phyloP scores from a whole-genome alignment of 2,797 vertebrate species.

The Strix occidentalis region DNA sequence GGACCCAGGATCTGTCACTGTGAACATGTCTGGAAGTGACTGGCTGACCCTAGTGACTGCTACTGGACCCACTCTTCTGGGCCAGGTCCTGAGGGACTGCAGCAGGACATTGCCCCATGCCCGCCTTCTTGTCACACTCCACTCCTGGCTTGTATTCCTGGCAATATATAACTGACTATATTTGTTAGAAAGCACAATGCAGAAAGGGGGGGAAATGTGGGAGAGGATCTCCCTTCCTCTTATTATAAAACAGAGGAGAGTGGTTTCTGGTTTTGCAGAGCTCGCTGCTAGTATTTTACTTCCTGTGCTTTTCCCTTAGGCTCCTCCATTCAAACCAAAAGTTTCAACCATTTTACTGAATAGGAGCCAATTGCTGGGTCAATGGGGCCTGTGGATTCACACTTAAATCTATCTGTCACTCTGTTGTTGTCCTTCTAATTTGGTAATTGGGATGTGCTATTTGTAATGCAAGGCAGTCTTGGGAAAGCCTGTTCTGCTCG shows the following conservation, averaged over 20 bases:
- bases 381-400: neutral
- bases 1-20: neutral
- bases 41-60: neutral
- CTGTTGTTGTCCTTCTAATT: neutral
- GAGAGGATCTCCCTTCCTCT: neutral
- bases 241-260: neutral
- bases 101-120: neutral
- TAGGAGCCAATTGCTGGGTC: neutral
- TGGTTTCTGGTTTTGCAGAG: neutral
- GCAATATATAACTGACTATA: accelerated
- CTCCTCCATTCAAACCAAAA: neutral
- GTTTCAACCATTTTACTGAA: neutral
- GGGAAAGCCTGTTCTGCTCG: neutral
- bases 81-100: neutral
- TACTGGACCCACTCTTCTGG: neutral
- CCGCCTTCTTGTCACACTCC: neutral
- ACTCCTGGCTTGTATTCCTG: neutral
- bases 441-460: neutral
- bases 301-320: neutral
- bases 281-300: neutral
- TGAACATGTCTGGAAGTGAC: neutral
- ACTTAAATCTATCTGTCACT: neutral
- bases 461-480: neutral
- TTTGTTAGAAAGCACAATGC: neutral
- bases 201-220: neutral